Percentiles rank a stretch among this genome's conserved stretches.
phyloP scores from a whole-genome alignment of 2,113 vertebrate genomes.

The Elaphurus davidianus region DNA sequence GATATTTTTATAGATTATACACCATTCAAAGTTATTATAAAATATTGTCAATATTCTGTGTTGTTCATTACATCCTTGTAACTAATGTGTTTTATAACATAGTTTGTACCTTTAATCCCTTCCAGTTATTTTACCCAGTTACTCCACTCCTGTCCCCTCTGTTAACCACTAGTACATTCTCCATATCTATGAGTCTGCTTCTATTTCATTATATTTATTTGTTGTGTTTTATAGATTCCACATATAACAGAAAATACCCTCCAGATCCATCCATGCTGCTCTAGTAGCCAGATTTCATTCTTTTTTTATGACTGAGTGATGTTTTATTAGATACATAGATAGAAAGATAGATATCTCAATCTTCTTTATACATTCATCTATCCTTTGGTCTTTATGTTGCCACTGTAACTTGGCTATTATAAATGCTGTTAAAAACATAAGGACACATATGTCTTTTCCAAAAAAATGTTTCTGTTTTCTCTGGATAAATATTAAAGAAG shows the following conservation, averaged over 20 bases:
- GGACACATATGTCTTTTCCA: neutral
- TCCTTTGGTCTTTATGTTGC: neutral
- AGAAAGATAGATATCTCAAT: neutral
- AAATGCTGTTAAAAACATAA: neutral
- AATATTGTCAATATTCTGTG: neutral
- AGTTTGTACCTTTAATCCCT: neutral
- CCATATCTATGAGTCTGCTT: neutral
- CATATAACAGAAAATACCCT: neutral
- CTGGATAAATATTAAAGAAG: neutral
- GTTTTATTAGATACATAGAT: neutral
- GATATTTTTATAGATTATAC: neutral
- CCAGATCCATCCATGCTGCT: neutral
- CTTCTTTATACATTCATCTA: neutral
- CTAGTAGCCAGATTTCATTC: neutral
- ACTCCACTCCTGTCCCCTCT: neutral
- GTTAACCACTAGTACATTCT: neutral
- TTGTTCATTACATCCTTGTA: neutral
- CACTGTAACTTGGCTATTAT: neutral
- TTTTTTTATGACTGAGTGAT: neutral
- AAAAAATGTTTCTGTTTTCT: neutral
- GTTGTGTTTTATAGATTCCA: neutral
- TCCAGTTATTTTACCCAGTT: neutral
- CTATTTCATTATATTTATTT: neutral
- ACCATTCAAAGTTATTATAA: neutral
- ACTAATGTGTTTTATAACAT: neutral